Conservation (phyloP, 2,797 vertebrate genomes). For the Gadopsis marmoratus region DNA sequence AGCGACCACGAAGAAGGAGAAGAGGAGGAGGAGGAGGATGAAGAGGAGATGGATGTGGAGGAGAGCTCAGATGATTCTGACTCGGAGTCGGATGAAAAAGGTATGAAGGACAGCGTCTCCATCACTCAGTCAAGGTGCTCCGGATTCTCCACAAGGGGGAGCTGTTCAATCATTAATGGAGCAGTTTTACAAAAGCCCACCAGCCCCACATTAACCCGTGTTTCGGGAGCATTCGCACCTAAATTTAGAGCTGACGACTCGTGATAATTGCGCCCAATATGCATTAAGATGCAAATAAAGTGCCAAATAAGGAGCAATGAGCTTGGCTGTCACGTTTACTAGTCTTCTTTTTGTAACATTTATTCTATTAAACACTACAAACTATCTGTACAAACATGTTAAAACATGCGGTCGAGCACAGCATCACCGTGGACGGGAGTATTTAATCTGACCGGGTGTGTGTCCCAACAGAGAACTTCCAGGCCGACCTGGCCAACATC, state of each 20-base stretch:
- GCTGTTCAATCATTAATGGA: conserved; percentile 15
- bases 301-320: not conserved
- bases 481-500: conserved; percentile 97
- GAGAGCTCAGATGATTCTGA: conserved; percentile 97
- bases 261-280: no score
- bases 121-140: not conserved
- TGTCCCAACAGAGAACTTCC: conserved; percentile 89
- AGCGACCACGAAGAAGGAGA: conserved; percentile 94
- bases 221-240: not conserved
- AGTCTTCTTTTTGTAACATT: not conserved
- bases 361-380: not conserved
- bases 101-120: conserved; percentile 66
- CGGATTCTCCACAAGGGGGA: conserved; percentile 32
- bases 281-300: not conserved
- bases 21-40: conserved; percentile 93
- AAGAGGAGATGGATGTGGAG: conserved; percentile 93
- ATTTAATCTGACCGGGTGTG: conserved; percentile 59
- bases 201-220: not conserved
- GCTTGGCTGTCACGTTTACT: not conserved
- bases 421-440: no score
- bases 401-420: not conserved
- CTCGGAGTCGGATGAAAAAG: conserved; percentile 96
- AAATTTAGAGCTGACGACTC: not conserved
- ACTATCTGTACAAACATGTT: not conserved
- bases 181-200: not conserved